Base-by-base conservation (phyloP, 2,797 vertebrate species). In the Microchirus variegatus region DNA sequence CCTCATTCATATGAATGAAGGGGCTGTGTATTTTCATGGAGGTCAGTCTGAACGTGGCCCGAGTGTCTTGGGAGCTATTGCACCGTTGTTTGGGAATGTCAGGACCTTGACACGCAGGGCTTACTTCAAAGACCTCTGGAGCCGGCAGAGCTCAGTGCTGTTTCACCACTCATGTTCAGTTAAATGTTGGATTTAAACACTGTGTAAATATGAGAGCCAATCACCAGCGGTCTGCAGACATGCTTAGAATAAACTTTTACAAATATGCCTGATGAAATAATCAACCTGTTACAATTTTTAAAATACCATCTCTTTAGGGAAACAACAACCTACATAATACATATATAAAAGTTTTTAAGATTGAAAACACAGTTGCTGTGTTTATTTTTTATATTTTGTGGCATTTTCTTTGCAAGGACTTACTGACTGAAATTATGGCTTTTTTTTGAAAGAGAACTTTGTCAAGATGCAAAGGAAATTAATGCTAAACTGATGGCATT, bases 71-170 rank as follows among this genome's bases (percentile, higher is more conserved):
- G 40, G 49, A 66, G 53, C 43, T 42, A 19, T 72, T 35, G 59
- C 22, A 0, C 26, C 0, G 9, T 49, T 74, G 51, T 75, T 67
- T 66, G 42, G 50, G 43, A 58, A 59, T 65, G 55, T 72, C 37
- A 40, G 46, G 41, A 59, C 51, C 13, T 42, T 58, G 57, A 66
- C 36, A 41, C 45, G 22, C 9, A 14, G 59, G 59, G 16, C 55
- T 15, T 43, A 63, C 63, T 63, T 77, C 35, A 67, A 73, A 67
- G 37, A 50, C 52, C 9, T 2, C 9, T 2, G 4, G 12, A 54
- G 52, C 31, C n/a, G 52, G 5, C 15, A 53, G 48, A 5, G 44
- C 9, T n/a, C 5, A 40, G 10, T 0, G 17, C 43, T 26, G 31
- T 61, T 42, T 63, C 45, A 22, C 45, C 16, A 49, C 17, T 9